Evolutionary conservation across 2,888 invertebrate genomes (phyloP), one percentile per base, ranked within the genome.

Genomic region (Argyra leucocephala): DNA sequence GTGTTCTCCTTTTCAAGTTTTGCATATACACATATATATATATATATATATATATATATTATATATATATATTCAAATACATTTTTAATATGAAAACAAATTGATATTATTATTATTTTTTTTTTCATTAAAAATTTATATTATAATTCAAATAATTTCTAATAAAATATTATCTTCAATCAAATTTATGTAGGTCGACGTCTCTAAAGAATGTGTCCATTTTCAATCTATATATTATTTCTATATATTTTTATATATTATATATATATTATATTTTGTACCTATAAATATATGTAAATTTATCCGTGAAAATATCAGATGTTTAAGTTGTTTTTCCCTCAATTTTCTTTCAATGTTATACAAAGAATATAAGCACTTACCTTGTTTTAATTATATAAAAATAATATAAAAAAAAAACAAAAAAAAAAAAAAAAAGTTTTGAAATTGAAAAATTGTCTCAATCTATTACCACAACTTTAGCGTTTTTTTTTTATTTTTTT

Each of bases 101-200:
- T 48, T 15, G 18, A 48, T 48, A 48, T 12, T 48, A 48, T 18
- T 31, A 31, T 31, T 31, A 31, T 31, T 31, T 31, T 7, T 31
- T 31, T n/a, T n/a, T n/a, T 31, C 12, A 31, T 31, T 31, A 31
- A 12, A 31, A 31, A 31, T 15, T 18, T 48, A 18, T 48, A 48
- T 48, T 48, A 18, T 48, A 48, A 48, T 48, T 48, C 18, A 15
- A 48, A 48, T n/a, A 48, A 48, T 48, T 48, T 48, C n/a, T n/a
- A 18, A 48, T 18, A 5, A n/a, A 48, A 48, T 7, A 48, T 48
- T 48, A 15, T 5, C n/a, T 48, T 48, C 48, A 48, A 48, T 48
- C 48, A 48, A 48, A 48, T 48, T 48, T 48, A 48, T 48, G 48
- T 48, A 48, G 48, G 48, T 48, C 48, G 48, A 48, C n/a, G 48